phyloP scores from a whole-genome alignment of 2,113 vertebrate species.

The Toxotes chatareus region DNA sequence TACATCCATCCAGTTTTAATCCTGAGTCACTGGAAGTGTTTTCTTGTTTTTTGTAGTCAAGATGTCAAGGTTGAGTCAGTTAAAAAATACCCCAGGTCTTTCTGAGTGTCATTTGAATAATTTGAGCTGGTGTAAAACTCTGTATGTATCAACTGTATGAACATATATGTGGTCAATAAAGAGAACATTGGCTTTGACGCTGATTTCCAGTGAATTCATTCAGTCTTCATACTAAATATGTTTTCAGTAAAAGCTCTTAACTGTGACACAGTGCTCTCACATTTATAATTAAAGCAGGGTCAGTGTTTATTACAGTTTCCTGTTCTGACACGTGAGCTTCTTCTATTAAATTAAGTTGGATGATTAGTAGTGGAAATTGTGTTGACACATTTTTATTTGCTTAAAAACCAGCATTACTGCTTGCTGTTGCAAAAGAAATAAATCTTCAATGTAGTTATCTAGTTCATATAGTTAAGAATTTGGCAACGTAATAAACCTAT shows the following conservation, averaged over 20 bases:
- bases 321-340: not conserved
- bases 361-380: not conserved
- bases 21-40: not conserved
- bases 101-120: not conserved
- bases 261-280: not conserved
- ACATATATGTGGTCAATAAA: slow-evolving; percentile 43
- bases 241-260: not conserved
- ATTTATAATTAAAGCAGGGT: not conserved
- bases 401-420: not conserved
- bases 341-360: not conserved
- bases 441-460: no score
- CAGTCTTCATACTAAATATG: not conserved
- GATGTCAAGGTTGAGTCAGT: not conserved
- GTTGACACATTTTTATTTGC: not conserved
- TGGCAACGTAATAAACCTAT: not conserved
- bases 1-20: not conserved
- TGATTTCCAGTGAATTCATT: slow-evolving; percentile 1
- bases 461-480: no score
- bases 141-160: not conserved
- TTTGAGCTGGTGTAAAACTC: not conserved
- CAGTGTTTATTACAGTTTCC: not conserved
- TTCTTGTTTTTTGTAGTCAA: not conserved
- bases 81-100: not conserved
- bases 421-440: not conserved
- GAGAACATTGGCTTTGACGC: not conserved